These are phyloP conservation scores for Prosopocoilus inquinatus DNA, from an alignment of 2,888 invertebrate genomes.

Conservation along the genomic window DNA sequence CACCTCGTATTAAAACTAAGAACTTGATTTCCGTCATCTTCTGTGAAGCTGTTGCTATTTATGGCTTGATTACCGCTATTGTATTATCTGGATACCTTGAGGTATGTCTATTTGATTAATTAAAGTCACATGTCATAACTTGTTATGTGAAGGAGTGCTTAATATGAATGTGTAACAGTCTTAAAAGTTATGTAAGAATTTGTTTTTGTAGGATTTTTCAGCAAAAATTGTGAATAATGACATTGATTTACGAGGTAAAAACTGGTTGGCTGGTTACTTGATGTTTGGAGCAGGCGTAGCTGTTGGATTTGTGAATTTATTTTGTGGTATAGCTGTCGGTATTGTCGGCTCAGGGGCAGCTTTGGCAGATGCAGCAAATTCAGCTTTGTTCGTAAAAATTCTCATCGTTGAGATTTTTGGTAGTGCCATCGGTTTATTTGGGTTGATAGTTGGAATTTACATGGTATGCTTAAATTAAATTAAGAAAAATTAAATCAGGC, in stretches of 20 bases:
- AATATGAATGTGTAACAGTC: background rate
- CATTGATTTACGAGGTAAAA: constrained; percentile 56
- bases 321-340: constrained; percentile 96
- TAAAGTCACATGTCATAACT: background rate
- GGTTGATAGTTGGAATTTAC: constrained; percentile 96
- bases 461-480: constrained; percentile 52
- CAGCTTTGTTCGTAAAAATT: constrained; percentile 95
- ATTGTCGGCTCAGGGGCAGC: constrained; percentile 98
- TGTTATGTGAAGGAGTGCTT: too few species aligned
- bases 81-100: constrained; percentile 87
- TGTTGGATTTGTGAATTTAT: constrained; percentile 93
- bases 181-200: background rate
- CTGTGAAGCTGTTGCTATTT: constrained; percentile 99
- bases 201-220: constrained; percentile 51
- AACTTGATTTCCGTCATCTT: constrained; percentile 99
- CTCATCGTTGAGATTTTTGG: constrained; percentile 99
- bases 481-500: background rate
- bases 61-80: constrained; percentile 97
- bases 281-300: constrained; percentile 96
- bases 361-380: constrained; percentile 95
- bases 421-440: constrained; percentile 97
- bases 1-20: constrained; percentile 98
- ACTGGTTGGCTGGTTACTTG: constrained; percentile 85
- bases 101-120: constrained; percentile 34
- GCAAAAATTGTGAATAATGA: constrained; percentile 48